A percentile compares a stretch with the other conserved stretches of the same genome.
Conservation (phyloP, 30 jellyfish, hydroid and myxozoan genomes). For the Hydractinia symbiolongicarpus region DNA sequence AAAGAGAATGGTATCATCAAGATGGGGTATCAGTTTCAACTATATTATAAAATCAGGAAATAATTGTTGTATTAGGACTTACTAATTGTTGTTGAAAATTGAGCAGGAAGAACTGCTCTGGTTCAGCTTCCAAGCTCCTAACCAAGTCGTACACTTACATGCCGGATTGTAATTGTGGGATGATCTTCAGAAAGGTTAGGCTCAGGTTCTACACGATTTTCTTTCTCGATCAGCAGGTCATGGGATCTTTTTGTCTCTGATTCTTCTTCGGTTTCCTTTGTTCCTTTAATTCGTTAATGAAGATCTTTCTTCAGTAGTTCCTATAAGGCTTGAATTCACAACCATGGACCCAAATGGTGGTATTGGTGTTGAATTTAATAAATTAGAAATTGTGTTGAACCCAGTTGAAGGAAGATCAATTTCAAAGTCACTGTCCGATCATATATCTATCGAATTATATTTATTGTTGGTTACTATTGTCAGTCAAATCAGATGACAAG, state of each 20-base stretch:
- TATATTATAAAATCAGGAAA: neutral
- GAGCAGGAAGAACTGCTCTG: neutral
- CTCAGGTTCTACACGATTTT: neutral
- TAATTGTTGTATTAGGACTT: neutral
- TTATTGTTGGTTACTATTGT: too few relatives aligned
- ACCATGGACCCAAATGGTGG: too few relatives aligned
- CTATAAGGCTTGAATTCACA: too few relatives aligned
- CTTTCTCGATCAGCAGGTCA: neutral
- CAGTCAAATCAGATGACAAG: too few relatives aligned
- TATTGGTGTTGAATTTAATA: too few relatives aligned
- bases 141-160: neutral
- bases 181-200: neutral
- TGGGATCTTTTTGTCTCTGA: neutral
- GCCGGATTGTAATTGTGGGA: neutral
- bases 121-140: neutral
- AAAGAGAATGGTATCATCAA: neutral
- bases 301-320: too few relatives aligned
- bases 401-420: too few relatives aligned
- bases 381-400: too few relatives aligned
- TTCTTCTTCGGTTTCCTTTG: neutral
- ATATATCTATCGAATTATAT: too few relatives aligned
- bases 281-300: too few relatives aligned
- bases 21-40: constrained; percentile 2
- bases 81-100: neutral
- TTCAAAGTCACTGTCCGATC: too few relatives aligned